phyloP scores from a whole-genome alignment of 2,888 invertebrate species.

The Catotricha subobsoleta region DNA sequence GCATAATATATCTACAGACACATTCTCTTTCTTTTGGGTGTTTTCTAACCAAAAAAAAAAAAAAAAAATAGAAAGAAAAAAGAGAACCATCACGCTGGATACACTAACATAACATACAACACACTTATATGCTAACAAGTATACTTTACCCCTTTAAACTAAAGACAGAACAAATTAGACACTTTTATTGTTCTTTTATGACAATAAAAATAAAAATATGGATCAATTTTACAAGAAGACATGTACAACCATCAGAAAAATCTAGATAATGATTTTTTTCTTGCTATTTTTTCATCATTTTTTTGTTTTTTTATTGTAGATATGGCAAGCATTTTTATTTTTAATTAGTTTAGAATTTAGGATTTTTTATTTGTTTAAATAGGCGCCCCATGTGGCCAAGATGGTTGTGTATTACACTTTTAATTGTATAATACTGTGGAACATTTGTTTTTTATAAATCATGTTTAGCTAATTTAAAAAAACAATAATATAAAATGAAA shows the following conservation, averaged over 20 bases:
- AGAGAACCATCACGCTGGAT: too few species aligned
- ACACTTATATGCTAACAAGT: too few species aligned
- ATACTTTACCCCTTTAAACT: not conserved
- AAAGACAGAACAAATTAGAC: constrained; percentile 6
- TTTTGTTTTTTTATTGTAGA: not conserved
- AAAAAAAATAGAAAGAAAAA: too few species aligned
- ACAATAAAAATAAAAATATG: constrained; percentile 7
- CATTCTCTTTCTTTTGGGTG: too few species aligned
- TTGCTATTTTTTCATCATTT: not conserved
- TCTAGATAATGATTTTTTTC: too few species aligned
- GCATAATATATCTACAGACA: too few species aligned
- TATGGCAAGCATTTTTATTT: not conserved
- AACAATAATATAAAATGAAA: too few species aligned
- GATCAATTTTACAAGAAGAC: constrained; percentile 4
- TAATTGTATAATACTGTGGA: not conserved
- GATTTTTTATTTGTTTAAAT: too few species aligned
- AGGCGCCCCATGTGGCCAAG: constrained; percentile 1
- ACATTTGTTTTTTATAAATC: not conserved
- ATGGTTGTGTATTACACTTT: not conserved
- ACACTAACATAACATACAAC: too few species aligned
- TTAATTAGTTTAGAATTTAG: not conserved
- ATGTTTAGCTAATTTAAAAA: too few species aligned
- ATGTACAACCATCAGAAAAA: not conserved
- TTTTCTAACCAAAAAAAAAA: too few species aligned
- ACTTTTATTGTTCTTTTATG: constrained; percentile 7